A percentile compares a stretch with the other conserved stretches of the same genome.
These are phyloP conservation scores for Menidia beryllina DNA, from an alignment of 2,113 vertebrate genomes.

Conservation along the genomic window DNA sequence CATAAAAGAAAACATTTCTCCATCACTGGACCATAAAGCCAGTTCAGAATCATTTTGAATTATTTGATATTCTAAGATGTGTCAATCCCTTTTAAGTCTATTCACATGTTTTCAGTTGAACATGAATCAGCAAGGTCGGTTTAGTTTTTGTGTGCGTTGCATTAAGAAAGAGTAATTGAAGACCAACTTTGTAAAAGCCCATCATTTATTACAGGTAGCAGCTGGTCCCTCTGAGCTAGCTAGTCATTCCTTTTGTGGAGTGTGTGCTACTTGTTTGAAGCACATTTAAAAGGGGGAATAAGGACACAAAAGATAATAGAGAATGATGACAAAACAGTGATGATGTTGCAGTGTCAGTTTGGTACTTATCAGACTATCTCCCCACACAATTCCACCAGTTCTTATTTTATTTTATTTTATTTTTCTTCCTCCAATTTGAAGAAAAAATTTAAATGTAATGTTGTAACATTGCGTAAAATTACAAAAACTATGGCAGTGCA, in stretches of 20 bases:
- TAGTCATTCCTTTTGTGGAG: background rate
- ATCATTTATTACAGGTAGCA: background rate
- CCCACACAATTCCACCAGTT: no score
- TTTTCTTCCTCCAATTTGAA: no score
- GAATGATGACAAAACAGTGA: no score
- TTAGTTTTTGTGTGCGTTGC: constrained; percentile 18
- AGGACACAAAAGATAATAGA: no score
- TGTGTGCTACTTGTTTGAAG: background rate
- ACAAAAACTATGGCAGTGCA: no score
- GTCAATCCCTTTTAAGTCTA: constrained; percentile 5
- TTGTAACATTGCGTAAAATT: no score
- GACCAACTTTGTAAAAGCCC: constrained; percentile 22
- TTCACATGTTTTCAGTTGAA: constrained; percentile 23
- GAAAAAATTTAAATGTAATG: no score
- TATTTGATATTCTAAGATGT: constrained; percentile 19
- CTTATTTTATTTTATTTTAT: no score
- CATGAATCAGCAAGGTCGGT: constrained; percentile 14
- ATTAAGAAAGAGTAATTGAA: constrained; percentile 21
- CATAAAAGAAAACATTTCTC: constrained; percentile 8
- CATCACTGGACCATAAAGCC: background rate
- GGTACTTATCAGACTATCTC: no score
- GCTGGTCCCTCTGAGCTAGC: background rate
- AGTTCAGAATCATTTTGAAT: background rate
- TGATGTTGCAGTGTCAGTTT: no score
- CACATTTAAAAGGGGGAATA: background rate